Base-by-base conservation (phyloP, 2,888 invertebrate species). In the Bursaphelenchus okinawaensis region DNA sequence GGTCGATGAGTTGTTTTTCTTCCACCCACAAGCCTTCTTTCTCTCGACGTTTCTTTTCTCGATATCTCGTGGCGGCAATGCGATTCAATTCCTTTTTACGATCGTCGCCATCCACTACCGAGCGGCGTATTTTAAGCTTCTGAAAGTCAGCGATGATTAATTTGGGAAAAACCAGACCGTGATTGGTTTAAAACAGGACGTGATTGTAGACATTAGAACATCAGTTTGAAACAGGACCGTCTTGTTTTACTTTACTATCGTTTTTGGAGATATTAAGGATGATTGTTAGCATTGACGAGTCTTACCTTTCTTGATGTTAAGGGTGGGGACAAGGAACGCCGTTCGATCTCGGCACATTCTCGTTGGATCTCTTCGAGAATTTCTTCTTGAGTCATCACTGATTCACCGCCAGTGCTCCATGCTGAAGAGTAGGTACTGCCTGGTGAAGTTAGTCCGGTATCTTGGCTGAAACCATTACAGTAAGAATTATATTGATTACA, bases 261-360 rank as follows among this genome's bases (percentile, higher is more conserved):
- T n/a, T n/a, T n/a, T n/a, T n/a, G n/a, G n/a, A n/a, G n/a, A n/a
- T n/a, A n/a, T n/a, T n/a, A n/a, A n/a, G n/a, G n/a, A n/a, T n/a
- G n/a, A n/a, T n/a, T n/a, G n/a, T n/a, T n/a, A n/a, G n/a, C n/a
- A n/a, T n/a, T n/a, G n/a, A n/a, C n/a, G n/a, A n/a, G n/a, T 40
- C 40, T 40, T 40, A 40, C 40, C 40, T n/a, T 40, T 40, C 16
- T 16, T 6, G 40, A 40, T n/a, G 40, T 40, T 3, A n/a, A 19
- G 26, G 56, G 67, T 12, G 71, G 71, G 16, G 74, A 70, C 7
- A 67, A 67, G 9, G 77, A 74, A 19, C 70, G 65, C 9, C 76
- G 65, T 55, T 78, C 78, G 63, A 79, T 79, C 64, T 78, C 78
- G 31, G 77, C 73, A 68, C 77, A 76, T 61, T 79, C 79, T n/a